Percentiles rank a stretch among this genome's conserved stretches.
Evolutionary conservation across 1,140 invertebrate genomes (phyloP).

Genomic region (Scaptomyza graminum): DNA sequence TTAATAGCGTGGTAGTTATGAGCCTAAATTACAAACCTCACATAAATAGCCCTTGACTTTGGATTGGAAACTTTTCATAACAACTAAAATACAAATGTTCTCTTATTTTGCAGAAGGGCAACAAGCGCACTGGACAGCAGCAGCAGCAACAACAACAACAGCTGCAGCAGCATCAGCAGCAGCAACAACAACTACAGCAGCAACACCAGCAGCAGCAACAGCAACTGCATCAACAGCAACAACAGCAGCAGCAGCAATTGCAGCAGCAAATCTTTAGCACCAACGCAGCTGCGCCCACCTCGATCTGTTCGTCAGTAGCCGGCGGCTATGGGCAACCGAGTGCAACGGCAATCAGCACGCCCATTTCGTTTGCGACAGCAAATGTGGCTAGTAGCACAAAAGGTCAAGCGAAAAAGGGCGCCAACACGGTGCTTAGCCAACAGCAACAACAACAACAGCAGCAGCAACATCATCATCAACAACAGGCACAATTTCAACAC

Average conservation of each 20-base stretch:
- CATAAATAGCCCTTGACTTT: background rate
- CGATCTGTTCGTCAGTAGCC: slow-evolving; percentile 64
- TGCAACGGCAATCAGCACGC: slow-evolving; percentile 74
- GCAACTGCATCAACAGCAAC: slow-evolving; percentile 56
- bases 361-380: slow-evolving; percentile 79
- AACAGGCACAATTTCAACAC: slow-evolving; percentile 72
- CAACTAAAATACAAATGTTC: background rate
- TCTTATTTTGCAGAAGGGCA: slow-evolving; percentile 71
- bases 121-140: slow-evolving; percentile 68
- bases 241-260: slow-evolving; percentile 61
- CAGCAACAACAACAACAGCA: slow-evolving; percentile 55
- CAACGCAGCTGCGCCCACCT: slow-evolving; percentile 72
- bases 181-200: slow-evolving; percentile 47
- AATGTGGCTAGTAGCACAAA: slow-evolving; percentile 82
- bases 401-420: slow-evolving; percentile 81
- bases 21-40: background rate
- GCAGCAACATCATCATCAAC: slow-evolving; percentile 55
- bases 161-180: slow-evolving; percentile 33
- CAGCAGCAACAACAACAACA: slow-evolving; percentile 50
- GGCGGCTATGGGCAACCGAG: slow-evolving; percentile 79
- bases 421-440: slow-evolving; percentile 52
- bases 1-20: background rate
- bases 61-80: no score
- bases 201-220: slow-evolving; percentile 39
- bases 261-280: slow-evolving; percentile 72